Percentiles rank a stretch among this genome's conserved stretches.
These are phyloP conservation scores for Cricetomys ansorgei DNA, from an alignment of 2,113 vertebrate species.

Conservation along the genomic window DNA sequence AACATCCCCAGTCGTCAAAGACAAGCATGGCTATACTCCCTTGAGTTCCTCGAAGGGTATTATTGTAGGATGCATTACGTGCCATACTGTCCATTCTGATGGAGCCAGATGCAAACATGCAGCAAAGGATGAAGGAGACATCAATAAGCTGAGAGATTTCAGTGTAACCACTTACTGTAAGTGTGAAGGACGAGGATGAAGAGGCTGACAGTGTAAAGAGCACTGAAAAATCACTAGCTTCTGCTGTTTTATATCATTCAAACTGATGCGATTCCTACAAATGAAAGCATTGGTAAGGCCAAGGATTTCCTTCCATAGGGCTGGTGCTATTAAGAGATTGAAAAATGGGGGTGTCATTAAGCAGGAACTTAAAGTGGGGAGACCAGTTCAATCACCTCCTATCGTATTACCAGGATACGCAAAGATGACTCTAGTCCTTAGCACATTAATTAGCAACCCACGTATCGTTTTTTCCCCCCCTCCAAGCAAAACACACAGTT, in stretches of 20 bases:
- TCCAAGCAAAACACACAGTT: constrained; percentile 59
- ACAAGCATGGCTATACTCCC: fast-evolving
- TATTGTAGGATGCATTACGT: neutral
- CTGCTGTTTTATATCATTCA: constrained; percentile 72
- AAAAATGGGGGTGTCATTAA: constrained; percentile 77
- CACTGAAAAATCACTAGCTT: constrained; percentile 74
- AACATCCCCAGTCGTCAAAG: neutral
- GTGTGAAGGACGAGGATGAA: constrained; percentile 66
- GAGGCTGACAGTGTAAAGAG: constrained; percentile 67
- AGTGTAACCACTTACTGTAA: constrained; percentile 78
- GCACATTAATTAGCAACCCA: constrained; percentile 71
- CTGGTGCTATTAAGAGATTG: constrained; percentile 73
- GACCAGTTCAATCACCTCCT: constrained; percentile 49
- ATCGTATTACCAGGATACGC: constrained; percentile 66
- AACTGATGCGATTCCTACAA: constrained; percentile 65
- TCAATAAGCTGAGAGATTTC: constrained; percentile 73
- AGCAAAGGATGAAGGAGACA: constrained; percentile 65
- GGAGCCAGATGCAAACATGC: constrained; percentile 63
- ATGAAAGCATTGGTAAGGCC: constrained; percentile 75
- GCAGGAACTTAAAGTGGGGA: constrained; percentile 18
- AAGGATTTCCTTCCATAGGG: constrained; percentile 73
- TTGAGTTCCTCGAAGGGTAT: neutral
- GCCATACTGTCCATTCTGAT: neutral
- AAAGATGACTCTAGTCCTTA: constrained; percentile 67
- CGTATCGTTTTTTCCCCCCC: neutral